Base-by-base conservation (phyloP, 2,113 vertebrate genomes). In the Nanger granti region DNA sequence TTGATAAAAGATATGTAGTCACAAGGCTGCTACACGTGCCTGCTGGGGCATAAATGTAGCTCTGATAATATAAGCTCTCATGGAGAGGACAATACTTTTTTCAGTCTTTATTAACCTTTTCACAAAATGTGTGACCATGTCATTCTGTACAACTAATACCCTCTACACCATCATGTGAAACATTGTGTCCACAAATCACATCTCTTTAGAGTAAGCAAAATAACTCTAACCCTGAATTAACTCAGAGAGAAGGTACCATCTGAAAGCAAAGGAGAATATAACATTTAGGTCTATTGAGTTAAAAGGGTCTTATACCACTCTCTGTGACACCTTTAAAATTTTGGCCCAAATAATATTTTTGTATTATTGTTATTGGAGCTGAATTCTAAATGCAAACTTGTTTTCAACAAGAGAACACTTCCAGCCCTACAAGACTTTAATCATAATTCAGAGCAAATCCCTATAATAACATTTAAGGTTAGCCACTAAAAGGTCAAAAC, bases 181-280 rank as follows among this genome's bases (percentile, higher is more conserved):
- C 44, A 87, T 5, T 24, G 4, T 80, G 96, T 79, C 49, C 73
- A 95, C 26, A 90, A 79, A 87, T 52, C 31, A 87, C 9, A 60
- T 60, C n/a, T 69, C 26, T 20, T 97, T 47, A 64, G 5, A 79
- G 57, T 85, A 94, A 94, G n/a, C 69, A 95, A 88, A 97, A 84
- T 34, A 93, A 89, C 37, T 44, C 28, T 66, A 87, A 79, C n/a
- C 22, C 73, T 18, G 86, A 60, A 93, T 66, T 52, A 87, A 86
- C 29, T 95, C 62, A 55, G 34, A 93, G 22, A 94, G 8, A 84
- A 89, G 60, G 2, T 24, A 79, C 54, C 18, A 14, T 62, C 29
- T 54, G 37, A 95, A 89, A 93, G 37, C 9, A 89, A 84, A 90
- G 26, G 5, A 97, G 31, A 84, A 92, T 89, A 88, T 28, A 95